phyloP scores from a whole-genome alignment of 1,140 invertebrate species.

The Nephila pilipes region DNA sequence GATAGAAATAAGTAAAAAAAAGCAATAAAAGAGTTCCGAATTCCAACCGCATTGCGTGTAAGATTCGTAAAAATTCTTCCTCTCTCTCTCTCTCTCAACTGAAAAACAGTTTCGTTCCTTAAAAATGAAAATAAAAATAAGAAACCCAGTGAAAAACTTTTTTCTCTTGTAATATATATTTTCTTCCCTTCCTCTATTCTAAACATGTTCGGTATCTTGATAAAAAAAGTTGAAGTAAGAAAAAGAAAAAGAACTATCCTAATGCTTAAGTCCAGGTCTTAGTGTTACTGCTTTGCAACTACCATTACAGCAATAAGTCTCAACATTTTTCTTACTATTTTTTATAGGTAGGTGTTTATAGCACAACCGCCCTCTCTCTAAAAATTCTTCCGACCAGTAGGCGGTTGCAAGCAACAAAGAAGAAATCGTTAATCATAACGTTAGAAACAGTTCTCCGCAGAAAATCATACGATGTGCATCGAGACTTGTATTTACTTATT shows the following conservation, averaged over 20 bases:
- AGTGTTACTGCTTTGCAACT: neutral
- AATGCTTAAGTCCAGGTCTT: slow-evolving; percentile 7
- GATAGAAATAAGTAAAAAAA: neutral
- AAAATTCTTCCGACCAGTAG: slow-evolving; percentile 32
- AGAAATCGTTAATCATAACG: slow-evolving; percentile 63
- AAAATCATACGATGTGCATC: slow-evolving; percentile 53
- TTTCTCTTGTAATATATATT: slow-evolving; percentile 30
- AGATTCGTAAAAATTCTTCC: neutral
- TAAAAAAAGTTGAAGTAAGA: slow-evolving; percentile 3
- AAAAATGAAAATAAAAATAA: neutral
- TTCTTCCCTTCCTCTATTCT: slow-evolving; percentile 40
- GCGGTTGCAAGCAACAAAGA: neutral
- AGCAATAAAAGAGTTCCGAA: neutral
- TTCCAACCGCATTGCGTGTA: slow-evolving; percentile 34
- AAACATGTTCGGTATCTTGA: slow-evolving; percentile 11
- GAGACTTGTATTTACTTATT: neutral
- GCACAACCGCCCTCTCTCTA: neutral
- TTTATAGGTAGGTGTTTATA: slow-evolving; percentile 41
- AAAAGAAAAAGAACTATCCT: neutral
- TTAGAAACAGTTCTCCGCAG: slow-evolving; percentile 45
- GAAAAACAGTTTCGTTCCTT: neutral
- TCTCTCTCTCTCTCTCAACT: neutral
- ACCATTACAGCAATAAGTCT: slow-evolving; percentile 61
- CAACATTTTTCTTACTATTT: slow-evolving; percentile 3
- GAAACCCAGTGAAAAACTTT: neutral